phyloP scores from a whole-genome alignment of 2,797 vertebrate species.

The Amazona ochrocephala region DNA sequence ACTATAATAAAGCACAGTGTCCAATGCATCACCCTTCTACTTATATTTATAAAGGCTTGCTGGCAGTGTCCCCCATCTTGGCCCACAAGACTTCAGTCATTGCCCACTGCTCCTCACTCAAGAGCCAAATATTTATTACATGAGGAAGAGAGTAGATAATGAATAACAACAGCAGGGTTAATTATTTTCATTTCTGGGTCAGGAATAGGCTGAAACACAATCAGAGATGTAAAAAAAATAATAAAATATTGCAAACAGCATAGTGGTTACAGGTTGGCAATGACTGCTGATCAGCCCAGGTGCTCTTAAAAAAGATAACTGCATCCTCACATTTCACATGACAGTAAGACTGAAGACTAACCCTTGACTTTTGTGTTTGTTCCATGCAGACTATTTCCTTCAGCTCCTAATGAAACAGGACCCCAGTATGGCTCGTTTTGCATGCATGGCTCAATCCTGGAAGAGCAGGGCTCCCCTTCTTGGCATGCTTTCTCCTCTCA shows the following conservation, averaged over 20 bases:
- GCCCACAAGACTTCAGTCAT: background rate
- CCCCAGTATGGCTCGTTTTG: background rate
- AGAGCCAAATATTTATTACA: background rate
- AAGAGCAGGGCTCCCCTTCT: background rate
- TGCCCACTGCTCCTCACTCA: background rate
- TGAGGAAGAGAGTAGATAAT: background rate
- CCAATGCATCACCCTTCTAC: background rate
- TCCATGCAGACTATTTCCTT: background rate
- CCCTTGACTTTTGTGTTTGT: background rate
- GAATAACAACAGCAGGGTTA: background rate
- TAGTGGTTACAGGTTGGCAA: background rate
- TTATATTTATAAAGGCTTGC: background rate
- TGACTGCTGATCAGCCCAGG: conserved; percentile 17
- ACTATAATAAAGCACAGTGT: background rate
- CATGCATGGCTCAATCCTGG: background rate
- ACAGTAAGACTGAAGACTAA: background rate
- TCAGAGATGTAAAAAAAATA: background rate
- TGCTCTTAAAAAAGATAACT: conserved; percentile 27
- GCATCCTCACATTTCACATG: background rate
- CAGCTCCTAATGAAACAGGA: background rate
- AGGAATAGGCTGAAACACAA: background rate
- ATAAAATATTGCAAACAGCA: background rate
- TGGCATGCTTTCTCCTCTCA: background rate
- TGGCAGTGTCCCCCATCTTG: background rate
- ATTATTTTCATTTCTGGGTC: background rate